Base-by-base conservation (phyloP, 1,140 invertebrate species). In the Melipona quadrifasciata region DNA sequence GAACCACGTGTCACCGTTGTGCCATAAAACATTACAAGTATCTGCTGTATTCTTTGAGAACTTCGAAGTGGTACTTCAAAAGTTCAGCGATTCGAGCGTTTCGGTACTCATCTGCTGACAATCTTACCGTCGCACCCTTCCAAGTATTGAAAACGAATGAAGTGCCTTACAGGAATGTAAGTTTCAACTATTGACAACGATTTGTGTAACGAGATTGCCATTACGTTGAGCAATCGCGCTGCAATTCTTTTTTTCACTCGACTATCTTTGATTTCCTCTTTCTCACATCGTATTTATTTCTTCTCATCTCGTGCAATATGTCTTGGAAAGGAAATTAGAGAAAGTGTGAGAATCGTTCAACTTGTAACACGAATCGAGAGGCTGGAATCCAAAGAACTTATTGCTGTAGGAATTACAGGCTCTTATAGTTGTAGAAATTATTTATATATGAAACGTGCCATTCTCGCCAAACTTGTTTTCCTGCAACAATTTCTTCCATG, bases 61-160 rank as follows among this genome's bases (percentile, higher is more conserved):
- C 12, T 17, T 53, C 27, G 6, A 74, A 21, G 8, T 2, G 16
- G 34, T 70, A 3, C 51, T 12, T 19, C n/a, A 17, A 67, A n/a
- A 72, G 51, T 57, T 78, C 21, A 31, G 39, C 58, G 70, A 53
- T n/a, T 64, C 82, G 57, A 83, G 27, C 27, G n/a, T 27, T 65
- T 47, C 68, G 53, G 70, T 78, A 71, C 11, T 86, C 85, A 76
- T 67, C 75, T 80, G 81, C 55, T 84, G 72, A 71, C 71, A 76
- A 86, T 75, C 31, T 51, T 53, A 75, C 61, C 47, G 57, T 77
- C 12, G 31, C 31, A 55, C 39, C 14, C 31, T 21, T 84, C 27
- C 17, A 87, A 64, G 21, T 73, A 21, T 1, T 21, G 55, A 58
- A 17, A 51, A 75, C 16, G 0, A 74, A 4, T 19, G 67, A 77